phyloP scores from a whole-genome alignment of 2,113 vertebrate species.

The Urocolius indicus region DNA sequence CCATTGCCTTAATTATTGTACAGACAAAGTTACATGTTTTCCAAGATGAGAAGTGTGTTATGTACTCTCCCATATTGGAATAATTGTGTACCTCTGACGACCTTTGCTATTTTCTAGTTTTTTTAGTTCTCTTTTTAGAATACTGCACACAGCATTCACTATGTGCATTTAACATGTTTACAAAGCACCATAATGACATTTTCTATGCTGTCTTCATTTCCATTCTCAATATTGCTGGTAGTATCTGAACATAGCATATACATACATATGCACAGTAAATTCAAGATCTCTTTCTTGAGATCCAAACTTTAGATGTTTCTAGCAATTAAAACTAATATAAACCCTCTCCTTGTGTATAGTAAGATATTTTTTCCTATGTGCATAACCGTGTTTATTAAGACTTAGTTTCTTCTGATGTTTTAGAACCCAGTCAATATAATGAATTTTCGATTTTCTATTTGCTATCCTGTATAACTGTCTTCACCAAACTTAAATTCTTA shows the following conservation, averaged over 20 bases:
- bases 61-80: background rate
- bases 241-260: background rate
- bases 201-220: background rate
- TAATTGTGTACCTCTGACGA: background rate
- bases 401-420: background rate
- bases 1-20: background rate
- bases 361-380: background rate
- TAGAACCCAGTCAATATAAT: background rate
- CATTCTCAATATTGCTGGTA: background rate
- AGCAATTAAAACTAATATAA: background rate
- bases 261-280: background rate
- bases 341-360: background rate
- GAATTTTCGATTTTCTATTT: background rate
- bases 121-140: background rate
- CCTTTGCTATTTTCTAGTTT: background rate
- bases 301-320: background rate
- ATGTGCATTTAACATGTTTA: background rate
- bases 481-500: background rate
- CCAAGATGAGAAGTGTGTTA: background rate
- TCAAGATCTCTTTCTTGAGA: background rate
- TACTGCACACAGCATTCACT: background rate
- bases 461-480: background rate
- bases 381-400: background rate
- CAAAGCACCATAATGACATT: background rate
- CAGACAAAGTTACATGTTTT: background rate